Percentiles rank a stretch among this genome's conserved stretches.
Evolutionary conservation across 2,113 vertebrate genomes (phyloP).

Genomic region (Mixornis gularis): DNA sequence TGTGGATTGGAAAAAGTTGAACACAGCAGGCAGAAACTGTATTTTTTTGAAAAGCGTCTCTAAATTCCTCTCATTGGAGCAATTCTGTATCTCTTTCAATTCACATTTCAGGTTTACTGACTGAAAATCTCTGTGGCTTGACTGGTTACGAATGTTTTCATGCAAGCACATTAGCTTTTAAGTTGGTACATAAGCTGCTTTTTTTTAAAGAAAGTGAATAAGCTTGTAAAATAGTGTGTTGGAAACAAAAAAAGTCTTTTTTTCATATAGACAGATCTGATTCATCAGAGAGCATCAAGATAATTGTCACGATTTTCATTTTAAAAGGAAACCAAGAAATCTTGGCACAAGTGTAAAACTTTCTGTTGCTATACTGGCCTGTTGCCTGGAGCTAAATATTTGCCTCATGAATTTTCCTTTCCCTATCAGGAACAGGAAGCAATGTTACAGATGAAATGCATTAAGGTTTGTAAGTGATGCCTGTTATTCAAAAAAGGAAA

Average conservation of each 20-base stretch:
- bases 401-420: slow-evolving; percentile 73
- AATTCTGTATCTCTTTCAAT: slow-evolving; percentile 30
- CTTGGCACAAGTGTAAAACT: slow-evolving; percentile 74
- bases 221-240: slow-evolving; percentile 68
- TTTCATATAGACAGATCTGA: slow-evolving; percentile 70
- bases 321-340: slow-evolving; percentile 74
- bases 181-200: slow-evolving; percentile 66
- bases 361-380: slow-evolving; percentile 74
- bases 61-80: slow-evolving; percentile 15
- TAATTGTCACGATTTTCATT: slow-evolving; percentile 81
- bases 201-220: slow-evolving; percentile 65
- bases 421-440: slow-evolving; percentile 75
- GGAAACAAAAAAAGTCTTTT: slow-evolving; percentile 61
- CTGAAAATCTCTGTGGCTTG: slow-evolving; percentile 62
- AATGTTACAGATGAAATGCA: slow-evolving; percentile 69
- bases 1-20: background rate
- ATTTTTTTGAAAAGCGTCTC: slow-evolving; percentile 23
- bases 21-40: background rate
- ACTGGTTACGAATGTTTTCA: slow-evolving; percentile 73
- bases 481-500: slow-evolving; percentile 35
- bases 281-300: slow-evolving; percentile 77
- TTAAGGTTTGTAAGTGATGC: slow-evolving; percentile 60
- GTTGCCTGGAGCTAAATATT: slow-evolving; percentile 72
- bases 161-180: slow-evolving; percentile 64
- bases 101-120: slow-evolving; percentile 46